Evolutionary conservation across 1,140 invertebrate species (phyloP), one percentile per base, ranked within the genome.

Genomic region (Drosophila nebulosa): DNA sequence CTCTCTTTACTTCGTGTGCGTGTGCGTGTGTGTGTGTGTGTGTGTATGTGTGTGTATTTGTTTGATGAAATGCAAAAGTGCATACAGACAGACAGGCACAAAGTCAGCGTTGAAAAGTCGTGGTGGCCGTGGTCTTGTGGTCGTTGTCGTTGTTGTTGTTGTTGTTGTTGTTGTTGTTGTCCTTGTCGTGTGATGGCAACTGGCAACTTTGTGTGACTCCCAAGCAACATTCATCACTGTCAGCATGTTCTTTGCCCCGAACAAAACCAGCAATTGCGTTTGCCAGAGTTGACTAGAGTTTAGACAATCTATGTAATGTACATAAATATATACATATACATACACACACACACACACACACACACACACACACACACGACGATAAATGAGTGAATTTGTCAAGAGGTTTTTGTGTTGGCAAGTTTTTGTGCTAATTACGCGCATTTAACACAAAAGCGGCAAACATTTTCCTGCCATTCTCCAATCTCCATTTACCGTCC

Each of bases 341-440:
- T 16, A 42, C 16, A 42, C 16, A 18, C 16, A 18, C 16, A 42
- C 16, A 18, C 2, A 42, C 16, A 4, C 4, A 36, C 4, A n/a
- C 12, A 36, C 3, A n/a, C 4, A 36, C 10, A 39, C 9, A 42
- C 3, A 12, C 5, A 30, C 27, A n/a, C 30, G 10, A 32, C 39
- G 39, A 27, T 36, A n/a, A 18, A 21, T 26, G 24, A 36, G 62
- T 18, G 32, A 74, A 81, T 81, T 81, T 81, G 74, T 81, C 78
- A 81, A 74, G 74, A 66, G 68, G 35, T 64, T 65, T 68, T 46
- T 46, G 7, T 64, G 65, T 59, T 42, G 39, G 50, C 65, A 77
- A 77, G 61, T 77, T 63, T 77, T 61, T 78, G 70, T 64, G 78
- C 84, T 86, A 83, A 86, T 86, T 86, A 76, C 83, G 78, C 75